These are phyloP conservation scores for Brachystomella parvula DNA, from an alignment of 1,140 invertebrate species.

Conservation along the genomic window DNA sequence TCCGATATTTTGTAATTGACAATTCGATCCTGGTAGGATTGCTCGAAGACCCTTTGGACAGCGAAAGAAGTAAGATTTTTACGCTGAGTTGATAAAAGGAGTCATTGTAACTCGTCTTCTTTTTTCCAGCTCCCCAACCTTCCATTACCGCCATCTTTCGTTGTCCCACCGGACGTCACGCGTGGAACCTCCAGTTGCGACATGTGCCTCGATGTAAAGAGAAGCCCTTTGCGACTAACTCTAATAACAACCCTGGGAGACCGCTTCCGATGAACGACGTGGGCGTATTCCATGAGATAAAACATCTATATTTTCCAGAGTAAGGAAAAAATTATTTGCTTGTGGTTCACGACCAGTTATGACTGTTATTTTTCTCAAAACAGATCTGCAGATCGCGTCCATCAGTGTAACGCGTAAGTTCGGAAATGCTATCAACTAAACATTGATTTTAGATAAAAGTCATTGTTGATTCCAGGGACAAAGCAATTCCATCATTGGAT, in stretches of 20 bases:
- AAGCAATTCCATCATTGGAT: slow-evolving; percentile 69
- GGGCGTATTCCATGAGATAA: slow-evolving; percentile 46
- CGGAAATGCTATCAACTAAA: not conserved
- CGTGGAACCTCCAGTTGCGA: slow-evolving; percentile 83
- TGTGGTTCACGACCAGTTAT: too few relatives aligned
- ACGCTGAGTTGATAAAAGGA: not conserved
- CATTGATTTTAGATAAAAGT: not conserved
- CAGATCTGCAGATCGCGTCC: slow-evolving; percentile 67
- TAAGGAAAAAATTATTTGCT: too few relatives aligned
- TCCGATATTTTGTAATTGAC: slow-evolving; percentile 86
- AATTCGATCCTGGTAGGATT: slow-evolving; percentile 80
- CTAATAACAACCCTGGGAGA: slow-evolving; percentile 67
- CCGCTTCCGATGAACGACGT: slow-evolving; percentile 68
- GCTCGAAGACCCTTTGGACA: slow-evolving; percentile 78
- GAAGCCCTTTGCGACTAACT: slow-evolving; percentile 36
- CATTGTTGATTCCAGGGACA: slow-evolving; percentile 53
- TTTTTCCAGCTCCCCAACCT: slow-evolving; percentile 48
- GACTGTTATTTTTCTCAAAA: too few relatives aligned
- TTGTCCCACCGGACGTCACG: slow-evolving; percentile 83
- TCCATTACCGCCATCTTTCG: slow-evolving; percentile 68
- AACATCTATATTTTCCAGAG: slow-evolving; percentile 69
- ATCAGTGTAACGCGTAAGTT: slow-evolving; percentile 68
- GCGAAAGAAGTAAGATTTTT: slow-evolving; percentile 45
- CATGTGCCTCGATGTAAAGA: slow-evolving; percentile 68
- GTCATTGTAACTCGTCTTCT: not conserved